Percentiles rank a stretch among this genome's conserved stretches.
Evolutionary conservation across 2,797 vertebrate species (phyloP).

Genomic region (Sebastes wilsoni): DNA sequence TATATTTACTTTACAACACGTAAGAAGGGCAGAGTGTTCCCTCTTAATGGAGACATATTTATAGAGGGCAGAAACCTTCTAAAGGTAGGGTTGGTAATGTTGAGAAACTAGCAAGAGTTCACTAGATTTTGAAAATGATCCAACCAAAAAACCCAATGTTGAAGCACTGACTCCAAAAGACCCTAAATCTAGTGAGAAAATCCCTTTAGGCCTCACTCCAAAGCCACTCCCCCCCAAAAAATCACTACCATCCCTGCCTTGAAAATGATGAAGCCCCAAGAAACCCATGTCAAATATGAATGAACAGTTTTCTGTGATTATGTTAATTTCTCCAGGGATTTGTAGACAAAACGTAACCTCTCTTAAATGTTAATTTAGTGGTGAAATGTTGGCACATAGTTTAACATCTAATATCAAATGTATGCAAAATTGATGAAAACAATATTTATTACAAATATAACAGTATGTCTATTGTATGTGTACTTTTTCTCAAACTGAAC

Average conservation of each 20-base stretch:
- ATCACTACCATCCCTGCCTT: no score
- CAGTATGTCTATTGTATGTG: no score
- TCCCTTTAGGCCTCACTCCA: no score
- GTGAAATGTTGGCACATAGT: neutral
- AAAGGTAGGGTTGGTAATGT: neutral
- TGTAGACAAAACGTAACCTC: neutral
- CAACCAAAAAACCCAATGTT: rapidly evolving
- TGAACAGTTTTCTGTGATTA: neutral
- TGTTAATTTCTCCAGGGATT: neutral
- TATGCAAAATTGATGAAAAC: neutral
- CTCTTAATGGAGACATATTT: neutral
- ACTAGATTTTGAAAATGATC: no score
- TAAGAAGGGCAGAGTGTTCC: neutral
- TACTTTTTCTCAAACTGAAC: no score
- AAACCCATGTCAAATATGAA: neutral
- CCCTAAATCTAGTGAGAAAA: no score
- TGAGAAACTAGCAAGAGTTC: no score
- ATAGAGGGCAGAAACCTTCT: neutral
- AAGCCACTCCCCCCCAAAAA: no score
- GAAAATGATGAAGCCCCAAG: neutral
- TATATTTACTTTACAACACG: slow-evolving; percentile 20
- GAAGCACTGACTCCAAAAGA: no score
- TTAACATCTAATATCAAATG: neutral
- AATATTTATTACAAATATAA: neutral
- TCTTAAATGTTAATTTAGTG: neutral